These are phyloP conservation scores for Stenolophus ochropezus DNA, from an alignment of 2,888 invertebrate species.

Conservation along the genomic window DNA sequence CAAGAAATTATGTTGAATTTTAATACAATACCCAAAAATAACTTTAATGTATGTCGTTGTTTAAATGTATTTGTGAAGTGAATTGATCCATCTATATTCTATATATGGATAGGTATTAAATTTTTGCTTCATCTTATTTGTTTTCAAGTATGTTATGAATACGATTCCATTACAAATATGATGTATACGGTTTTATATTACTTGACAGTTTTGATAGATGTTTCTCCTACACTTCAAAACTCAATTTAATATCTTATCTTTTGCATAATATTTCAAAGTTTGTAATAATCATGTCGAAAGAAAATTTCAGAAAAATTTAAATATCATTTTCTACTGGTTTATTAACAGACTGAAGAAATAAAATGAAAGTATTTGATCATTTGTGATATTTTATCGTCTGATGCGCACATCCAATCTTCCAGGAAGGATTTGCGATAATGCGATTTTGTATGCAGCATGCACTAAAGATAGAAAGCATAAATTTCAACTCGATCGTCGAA, in stretches of 20 bases:
- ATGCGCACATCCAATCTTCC: conserved; percentile 2
- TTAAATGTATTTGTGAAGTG: too few species aligned
- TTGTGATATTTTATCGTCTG: neutral
- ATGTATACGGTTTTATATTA: neutral
- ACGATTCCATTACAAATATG: neutral
- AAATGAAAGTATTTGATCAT: neutral
- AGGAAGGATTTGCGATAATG: conserved; percentile 12
- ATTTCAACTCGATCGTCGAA: conserved; percentile 25
- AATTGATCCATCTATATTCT: neutral
- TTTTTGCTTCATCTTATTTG: neutral
- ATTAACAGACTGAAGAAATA: neutral
- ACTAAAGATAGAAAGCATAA: conserved; percentile 24
- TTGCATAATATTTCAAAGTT: neutral
- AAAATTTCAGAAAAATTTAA: too few species aligned
- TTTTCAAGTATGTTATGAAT: too few species aligned
- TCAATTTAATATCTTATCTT: neutral
- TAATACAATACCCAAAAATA: too few species aligned
- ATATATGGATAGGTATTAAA: neutral
- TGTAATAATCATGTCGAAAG: neutral
- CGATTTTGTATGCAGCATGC: conserved; percentile 13
- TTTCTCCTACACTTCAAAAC: neutral
- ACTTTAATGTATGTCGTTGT: too few species aligned
- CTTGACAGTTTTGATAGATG: neutral
- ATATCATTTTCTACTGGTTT: neutral
- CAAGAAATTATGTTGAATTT: too few species aligned